A percentile compares a stretch with the other conserved stretches of the same genome.
Conservation (phyloP, 2,888 invertebrate genomes). For the Harpalus rubripes region DNA sequence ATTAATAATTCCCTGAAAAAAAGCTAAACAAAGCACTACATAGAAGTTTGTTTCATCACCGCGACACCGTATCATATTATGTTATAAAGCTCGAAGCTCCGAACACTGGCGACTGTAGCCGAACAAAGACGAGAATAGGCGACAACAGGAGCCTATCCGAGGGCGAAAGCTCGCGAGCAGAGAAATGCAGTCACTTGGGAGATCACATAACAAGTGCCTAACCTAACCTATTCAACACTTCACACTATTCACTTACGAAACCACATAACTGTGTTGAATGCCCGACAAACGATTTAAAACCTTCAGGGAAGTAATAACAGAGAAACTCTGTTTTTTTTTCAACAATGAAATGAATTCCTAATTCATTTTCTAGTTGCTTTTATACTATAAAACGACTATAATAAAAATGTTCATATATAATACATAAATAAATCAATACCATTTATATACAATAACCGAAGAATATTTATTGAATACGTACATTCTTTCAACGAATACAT, state of each 20-base stretch:
- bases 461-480: no score
- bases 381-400: background rate
- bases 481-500: no score
- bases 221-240: slow-evolving; percentile 47
- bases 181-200: slow-evolving; percentile 39
- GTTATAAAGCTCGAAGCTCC: slow-evolving; percentile 8
- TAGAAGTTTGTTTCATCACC: slow-evolving; percentile 18
- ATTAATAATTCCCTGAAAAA: slow-evolving; percentile 62
- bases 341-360: background rate
- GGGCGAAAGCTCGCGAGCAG: slow-evolving; percentile 7
- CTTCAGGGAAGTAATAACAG: slow-evolving; percentile 39
- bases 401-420: no score
- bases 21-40: slow-evolving; percentile 44
- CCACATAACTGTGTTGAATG: slow-evolving; percentile 39
- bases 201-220: slow-evolving; percentile 47
- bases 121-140: background rate
- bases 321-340: background rate
- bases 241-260: slow-evolving; percentile 42
- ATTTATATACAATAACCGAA: no score
- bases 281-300: slow-evolving; percentile 44
- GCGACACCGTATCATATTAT: slow-evolving; percentile 26
- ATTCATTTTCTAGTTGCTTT: background rate
- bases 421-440: no score
- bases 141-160: slow-evolving; percentile 12
- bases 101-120: background rate